phyloP scores from a whole-genome alignment of 2,888 invertebrate species.

The Cephus nigrinus region DNA sequence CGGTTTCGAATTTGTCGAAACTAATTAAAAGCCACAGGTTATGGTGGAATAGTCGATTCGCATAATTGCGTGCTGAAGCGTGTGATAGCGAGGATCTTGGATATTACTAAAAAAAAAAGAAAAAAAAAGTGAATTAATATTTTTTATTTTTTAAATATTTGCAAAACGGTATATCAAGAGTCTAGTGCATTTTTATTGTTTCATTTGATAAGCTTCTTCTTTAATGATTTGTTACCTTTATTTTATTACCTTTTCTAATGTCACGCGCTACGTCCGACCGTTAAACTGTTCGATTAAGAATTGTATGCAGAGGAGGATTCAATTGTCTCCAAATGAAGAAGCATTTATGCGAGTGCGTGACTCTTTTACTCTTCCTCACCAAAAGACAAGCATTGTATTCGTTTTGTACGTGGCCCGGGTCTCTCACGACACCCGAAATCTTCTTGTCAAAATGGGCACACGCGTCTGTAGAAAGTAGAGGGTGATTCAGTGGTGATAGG shows the following conservation, averaged over 20 bases:
- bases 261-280: slow-evolving; percentile 47
- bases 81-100: not conserved
- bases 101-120: not conserved
- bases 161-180: not conserved
- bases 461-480: not conserved
- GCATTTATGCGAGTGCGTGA: slow-evolving; percentile 39
- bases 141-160: not conserved
- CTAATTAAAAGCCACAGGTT: slow-evolving; percentile 45
- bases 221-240: too few relatives aligned
- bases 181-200: too few relatives aligned
- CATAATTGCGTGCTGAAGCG: not conserved
- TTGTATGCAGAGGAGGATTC: slow-evolving; percentile 31
- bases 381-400: not conserved
- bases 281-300: slow-evolving; percentile 34
- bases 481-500: not conserved
- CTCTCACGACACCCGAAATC: not conserved
- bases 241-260: slow-evolving; percentile 26
- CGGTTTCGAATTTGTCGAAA: slow-evolving; percentile 52
- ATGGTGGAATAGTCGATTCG: not conserved
- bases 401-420: not conserved
- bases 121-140: not conserved
- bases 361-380: slow-evolving; percentile 7
- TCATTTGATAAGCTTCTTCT: too few relatives aligned
- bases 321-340: slow-evolving; percentile 44
- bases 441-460: slow-evolving; percentile 1